Base-by-base conservation (phyloP, 1,140 invertebrate species). In the Camponotus floridanus region DNA sequence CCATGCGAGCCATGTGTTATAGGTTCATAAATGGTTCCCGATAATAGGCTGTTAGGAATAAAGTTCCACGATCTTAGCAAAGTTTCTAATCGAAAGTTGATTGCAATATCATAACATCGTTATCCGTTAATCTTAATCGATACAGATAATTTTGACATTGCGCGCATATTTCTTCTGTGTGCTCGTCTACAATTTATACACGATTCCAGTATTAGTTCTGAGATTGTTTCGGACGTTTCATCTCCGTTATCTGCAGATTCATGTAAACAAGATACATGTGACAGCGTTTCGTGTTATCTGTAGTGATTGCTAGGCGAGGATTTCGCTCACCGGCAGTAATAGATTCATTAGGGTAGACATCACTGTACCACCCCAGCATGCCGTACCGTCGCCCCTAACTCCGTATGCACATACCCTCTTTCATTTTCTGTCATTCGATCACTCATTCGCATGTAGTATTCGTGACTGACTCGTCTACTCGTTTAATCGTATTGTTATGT, bases 311-410 rank as follows among this genome's bases (percentile, higher is more conserved):
- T 81, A 81, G 73, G 45, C 81, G 57, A 91, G 89, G 88, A 84
- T 74, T 86, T 90, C 89, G 89, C 84, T 91, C 87, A 86, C 65
- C 64, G 57, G 62, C 90, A 85, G 88, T 93, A 93, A 93, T 93
- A 92, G 91, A 93, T 93, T 92, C 92, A 93, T 93, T 93, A 93
- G 92, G 89, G 88, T 87, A 84, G 88, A 74, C 86, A 85, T 86
- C 85, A 62, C 65, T 76, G 84, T 78, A 51, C 86, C 39, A 36
- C 70, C 80, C 67, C 74, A 26, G 9, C 21, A 26, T 86, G 80
- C 87, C 76, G 88, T 89, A 89, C 89, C 76, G 33, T 55, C 61
- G 45, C 71, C 84, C 87, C 87, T 78, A 84, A 81, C 81, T 64
- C 67, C 57, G 39, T 31, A 71, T 70, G 48, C 81, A 42, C 64